Evolutionary conservation across 1,140 invertebrate genomes (phyloP).

Genomic region (Halyomorpha halys): DNA sequence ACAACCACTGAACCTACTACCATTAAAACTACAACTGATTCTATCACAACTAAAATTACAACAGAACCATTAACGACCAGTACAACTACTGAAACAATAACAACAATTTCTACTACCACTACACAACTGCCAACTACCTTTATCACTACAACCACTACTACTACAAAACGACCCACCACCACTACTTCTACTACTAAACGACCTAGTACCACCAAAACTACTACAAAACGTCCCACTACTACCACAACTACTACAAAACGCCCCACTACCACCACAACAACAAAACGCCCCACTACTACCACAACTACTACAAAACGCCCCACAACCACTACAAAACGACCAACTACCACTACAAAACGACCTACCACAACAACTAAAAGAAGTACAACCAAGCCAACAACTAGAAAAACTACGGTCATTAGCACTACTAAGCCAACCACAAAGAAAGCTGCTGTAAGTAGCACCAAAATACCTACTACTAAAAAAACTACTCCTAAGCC

Average conservation of each 20-base stretch:
- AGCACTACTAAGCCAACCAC: slow-evolving; percentile 17
- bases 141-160: slow-evolving; percentile 19
- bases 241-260: slow-evolving; percentile 21
- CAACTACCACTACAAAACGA: slow-evolving; percentile 20
- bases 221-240: slow-evolving; percentile 10
- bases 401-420: neutral
- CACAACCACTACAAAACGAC: slow-evolving; percentile 5
- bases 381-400: slow-evolving; percentile 16
- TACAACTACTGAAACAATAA: slow-evolving; percentile 15
- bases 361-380: slow-evolving; percentile 14
- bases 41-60: neutral
- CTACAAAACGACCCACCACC: slow-evolving; percentile 16
- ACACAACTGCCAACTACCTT: slow-evolving; percentile 2
- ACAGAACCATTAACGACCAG: slow-evolving; percentile 12
- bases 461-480: slow-evolving; percentile 13
- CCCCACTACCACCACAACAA: slow-evolving; percentile 15
- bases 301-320: slow-evolving; percentile 23
- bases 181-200: slow-evolving; percentile 16
- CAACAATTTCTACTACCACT: slow-evolving; percentile 13
- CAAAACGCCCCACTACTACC: slow-evolving; percentile 17
- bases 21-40: slow-evolving; percentile 12
- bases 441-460: slow-evolving; percentile 10
- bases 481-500: neutral
- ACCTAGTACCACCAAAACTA: slow-evolving; percentile 16
- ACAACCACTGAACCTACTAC: slow-evolving; percentile 11